These are phyloP conservation scores for Dipodomys ordii DNA, from an alignment of 2,113 vertebrate species.

Conservation along the genomic window DNA sequence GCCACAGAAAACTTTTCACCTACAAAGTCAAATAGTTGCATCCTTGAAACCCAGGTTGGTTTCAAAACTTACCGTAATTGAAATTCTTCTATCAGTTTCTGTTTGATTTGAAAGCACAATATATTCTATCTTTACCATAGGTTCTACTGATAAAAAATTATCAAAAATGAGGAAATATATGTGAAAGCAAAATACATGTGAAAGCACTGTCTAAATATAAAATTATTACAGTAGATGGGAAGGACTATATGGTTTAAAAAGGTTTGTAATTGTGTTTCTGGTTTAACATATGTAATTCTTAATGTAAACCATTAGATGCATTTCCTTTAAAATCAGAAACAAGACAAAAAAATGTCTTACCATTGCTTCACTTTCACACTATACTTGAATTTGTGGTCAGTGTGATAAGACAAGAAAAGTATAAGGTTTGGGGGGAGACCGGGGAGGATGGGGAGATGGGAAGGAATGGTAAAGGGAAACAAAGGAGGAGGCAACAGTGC, in stretches of 20 bases:
- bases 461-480: no score
- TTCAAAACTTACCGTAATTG: slow-evolving; percentile 62
- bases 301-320: background rate
- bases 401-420: slow-evolving; percentile 14
- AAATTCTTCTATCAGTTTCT: slow-evolving; percentile 59
- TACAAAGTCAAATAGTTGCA: slow-evolving; percentile 68
- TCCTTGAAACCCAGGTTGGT: slow-evolving; percentile 70
- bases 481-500: no score
- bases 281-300: background rate
- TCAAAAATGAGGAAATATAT: slow-evolving; percentile 28
- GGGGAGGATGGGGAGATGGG: no score
- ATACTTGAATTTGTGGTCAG: background rate
- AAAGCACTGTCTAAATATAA: slow-evolving; percentile 3
- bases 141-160: background rate
- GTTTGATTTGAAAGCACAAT: slow-evolving; percentile 10
- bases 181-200: background rate
- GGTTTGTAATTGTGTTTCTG: background rate
- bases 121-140: slow-evolving; percentile 12
- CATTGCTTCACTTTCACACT: slow-evolving; percentile 38
- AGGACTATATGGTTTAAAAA: background rate
- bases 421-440: background rate
- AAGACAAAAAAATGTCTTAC: no score
- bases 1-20: slow-evolving; percentile 75
- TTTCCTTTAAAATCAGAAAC: background rate
- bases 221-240: background rate